Evolutionary conservation across 2,888 invertebrate species (phyloP), one percentile per base, ranked within the genome.

Genomic region (Pediacus dermestoides): DNA sequence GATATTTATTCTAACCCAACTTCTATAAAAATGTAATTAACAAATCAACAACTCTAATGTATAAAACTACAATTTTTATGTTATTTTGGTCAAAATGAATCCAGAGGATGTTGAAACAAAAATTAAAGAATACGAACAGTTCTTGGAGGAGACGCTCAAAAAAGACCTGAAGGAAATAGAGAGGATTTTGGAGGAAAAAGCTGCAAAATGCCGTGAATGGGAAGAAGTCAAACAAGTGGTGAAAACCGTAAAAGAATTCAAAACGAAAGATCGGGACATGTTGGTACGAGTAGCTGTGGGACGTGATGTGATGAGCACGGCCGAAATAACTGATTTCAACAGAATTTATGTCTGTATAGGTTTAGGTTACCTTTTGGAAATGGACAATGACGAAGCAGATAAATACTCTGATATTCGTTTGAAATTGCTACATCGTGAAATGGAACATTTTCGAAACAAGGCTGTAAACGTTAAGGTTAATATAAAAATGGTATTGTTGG

Each of bases 401-500:
- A 68, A 66, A 45, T 70, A 68, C 57, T 53, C 66, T 3, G 58
- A 63, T 46, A 66, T 69, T 37, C 45, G 67, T 36, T 49, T 66
- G 36, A 64, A 53, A 16, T 48, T 63, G 16, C 41, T 68, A 30
- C 56, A 61, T 33, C 63, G 58, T 39, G 64, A 70, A 53, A 63
- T 68, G 37, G 58, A 61, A 4, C 68, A 69, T 48, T 57, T 59
- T 39, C 51, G 66, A 44, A 52, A 65, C 38, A 47, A 67, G 25
- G 68, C 68, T 34, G 65, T 66, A 22, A 52, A 66, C 39, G 61
- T 70, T 28, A 70, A 70, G 45, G 67, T 66, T 11, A 63, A 68
- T 46, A 68, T 70, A 42, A 70, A 70, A 48, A 50, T 68, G 46
- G 60, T 63, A 27, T 50, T 70, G 15, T 54, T 70, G 42, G 70